phyloP scores from a whole-genome alignment of 2,113 vertebrate species.

The Rhea pennata region DNA sequence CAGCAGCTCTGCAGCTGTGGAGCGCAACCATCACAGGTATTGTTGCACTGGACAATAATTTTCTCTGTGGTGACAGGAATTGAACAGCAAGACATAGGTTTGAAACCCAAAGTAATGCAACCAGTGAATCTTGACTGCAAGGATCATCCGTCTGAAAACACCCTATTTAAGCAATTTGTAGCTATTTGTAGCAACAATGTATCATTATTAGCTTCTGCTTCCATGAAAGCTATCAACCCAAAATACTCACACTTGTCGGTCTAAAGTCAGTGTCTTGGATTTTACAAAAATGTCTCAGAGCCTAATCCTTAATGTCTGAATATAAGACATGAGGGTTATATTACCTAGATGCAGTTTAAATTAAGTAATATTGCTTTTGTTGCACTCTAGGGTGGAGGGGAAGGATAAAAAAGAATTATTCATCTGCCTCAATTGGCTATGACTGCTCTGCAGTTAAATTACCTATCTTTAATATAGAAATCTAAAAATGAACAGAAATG shows the following conservation, averaged over 20 bases:
- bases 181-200: neutral
- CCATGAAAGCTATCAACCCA: neutral
- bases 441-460: neutral
- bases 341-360: neutral
- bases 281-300: neutral
- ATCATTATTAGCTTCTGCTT: neutral
- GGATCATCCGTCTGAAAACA: neutral
- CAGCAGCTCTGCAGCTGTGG: neutral
- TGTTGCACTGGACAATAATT: neutral
- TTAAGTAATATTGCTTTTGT: neutral
- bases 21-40: neutral
- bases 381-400: neutral
- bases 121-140: neutral
- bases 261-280: neutral
- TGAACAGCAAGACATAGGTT: neutral
- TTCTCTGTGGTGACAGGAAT: neutral
- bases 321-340: neutral
- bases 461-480: slow-evolving; percentile 10
- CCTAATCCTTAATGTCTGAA: neutral
- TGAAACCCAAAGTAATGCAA: neutral
- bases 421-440: neutral
- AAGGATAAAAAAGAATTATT: neutral
- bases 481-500: slow-evolving; percentile 1
- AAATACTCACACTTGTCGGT: neutral
- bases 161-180: neutral